Conservation (phyloP, 2,888 invertebrate genomes). For the Ophion costatus region DNA sequence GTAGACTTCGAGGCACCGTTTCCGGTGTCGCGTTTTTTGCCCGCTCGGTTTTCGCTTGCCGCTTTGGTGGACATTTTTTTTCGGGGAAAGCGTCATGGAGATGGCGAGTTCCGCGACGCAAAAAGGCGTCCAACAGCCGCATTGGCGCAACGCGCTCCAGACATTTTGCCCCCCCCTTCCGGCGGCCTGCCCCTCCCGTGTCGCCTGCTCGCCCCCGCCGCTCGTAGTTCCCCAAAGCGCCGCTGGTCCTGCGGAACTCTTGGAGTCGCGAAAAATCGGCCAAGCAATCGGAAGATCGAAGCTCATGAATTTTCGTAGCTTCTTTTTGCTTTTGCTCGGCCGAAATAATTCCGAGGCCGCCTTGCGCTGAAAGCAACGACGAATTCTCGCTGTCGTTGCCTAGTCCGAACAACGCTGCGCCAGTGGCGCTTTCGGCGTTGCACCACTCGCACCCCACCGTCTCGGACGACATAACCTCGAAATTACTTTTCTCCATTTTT, state of each 20-base stretch:
- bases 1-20: slow-evolving; percentile 1
- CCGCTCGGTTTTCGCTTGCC: not conserved
- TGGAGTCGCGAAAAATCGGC: not conserved
- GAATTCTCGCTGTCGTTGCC: not conserved
- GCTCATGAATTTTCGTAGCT: not conserved
- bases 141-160: slow-evolving; percentile 69
- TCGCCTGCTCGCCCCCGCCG: slow-evolving; percentile 10
- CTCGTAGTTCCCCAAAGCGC: slow-evolving; percentile 28
- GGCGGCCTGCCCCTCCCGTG: not conserved
- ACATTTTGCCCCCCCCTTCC: slow-evolving; percentile 29
- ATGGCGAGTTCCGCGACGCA: slow-evolving; percentile 76
- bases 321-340: not conserved
- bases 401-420: slow-evolving; percentile 19
- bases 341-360: too few relatives aligned
- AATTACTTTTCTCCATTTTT: slow-evolving; percentile 19
- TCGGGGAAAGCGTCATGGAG: slow-evolving; percentile 5
- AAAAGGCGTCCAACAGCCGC: slow-evolving; percentile 71
- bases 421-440: slow-evolving; percentile 58
- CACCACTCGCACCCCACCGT: not conserved
- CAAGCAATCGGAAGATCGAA: too few relatives aligned
- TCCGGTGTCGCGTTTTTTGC: slow-evolving; percentile 18
- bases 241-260: slow-evolving; percentile 12
- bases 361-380: too few relatives aligned
- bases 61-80: not conserved
- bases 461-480: slow-evolving; percentile 55